Evolutionary conservation across 1,140 invertebrate species (phyloP).

Genomic region (Probaryconus sp.): DNA sequence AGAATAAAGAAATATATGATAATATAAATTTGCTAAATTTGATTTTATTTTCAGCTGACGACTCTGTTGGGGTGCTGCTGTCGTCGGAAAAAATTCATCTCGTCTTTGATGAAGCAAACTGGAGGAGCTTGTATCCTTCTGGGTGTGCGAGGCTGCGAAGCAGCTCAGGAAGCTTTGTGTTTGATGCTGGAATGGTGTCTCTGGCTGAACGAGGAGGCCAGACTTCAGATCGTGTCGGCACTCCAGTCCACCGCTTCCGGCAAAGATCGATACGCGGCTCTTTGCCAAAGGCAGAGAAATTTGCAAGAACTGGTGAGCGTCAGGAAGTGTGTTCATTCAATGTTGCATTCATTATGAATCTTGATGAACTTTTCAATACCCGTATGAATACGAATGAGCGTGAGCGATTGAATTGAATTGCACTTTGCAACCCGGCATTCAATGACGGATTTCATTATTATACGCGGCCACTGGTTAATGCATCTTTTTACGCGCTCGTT

Average conservation of each 20-base stretch:
- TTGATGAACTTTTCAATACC: constrained; percentile 42
- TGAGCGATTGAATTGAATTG: constrained; percentile 28
- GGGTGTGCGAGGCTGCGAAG: constrained; percentile 85
- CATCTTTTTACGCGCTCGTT: constrained; percentile 19
- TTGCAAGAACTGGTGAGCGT: constrained; percentile 85
- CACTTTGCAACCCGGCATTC: constrained; percentile 34
- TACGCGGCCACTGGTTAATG: constrained; percentile 26
- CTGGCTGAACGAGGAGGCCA: constrained; percentile 82
- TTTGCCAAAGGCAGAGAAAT: constrained; percentile 87
- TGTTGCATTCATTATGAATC: constrained; percentile 53
- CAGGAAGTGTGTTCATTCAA: constrained; percentile 40
- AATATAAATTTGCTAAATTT: too few relatives aligned
- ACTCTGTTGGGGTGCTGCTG: constrained; percentile 87
- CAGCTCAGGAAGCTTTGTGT: constrained; percentile 85
- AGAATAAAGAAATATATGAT: too few relatives aligned
- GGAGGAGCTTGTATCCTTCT: constrained; percentile 86
- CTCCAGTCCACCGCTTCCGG: constrained; percentile 87
- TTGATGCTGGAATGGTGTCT: constrained; percentile 90
- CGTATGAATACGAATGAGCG: constrained; percentile 48
- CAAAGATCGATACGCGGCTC: constrained; percentile 83
- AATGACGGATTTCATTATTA: constrained; percentile 35
- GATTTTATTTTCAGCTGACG: constrained; percentile 82
- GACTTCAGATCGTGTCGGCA: constrained; percentile 89
- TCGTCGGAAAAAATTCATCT: constrained; percentile 87
- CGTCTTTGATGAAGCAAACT: constrained; percentile 84